Evolutionary conservation across 2,113 vertebrate genomes (phyloP), one percentile per base, ranked within the genome.

Genomic region (Pseudorasbora parva): DNA sequence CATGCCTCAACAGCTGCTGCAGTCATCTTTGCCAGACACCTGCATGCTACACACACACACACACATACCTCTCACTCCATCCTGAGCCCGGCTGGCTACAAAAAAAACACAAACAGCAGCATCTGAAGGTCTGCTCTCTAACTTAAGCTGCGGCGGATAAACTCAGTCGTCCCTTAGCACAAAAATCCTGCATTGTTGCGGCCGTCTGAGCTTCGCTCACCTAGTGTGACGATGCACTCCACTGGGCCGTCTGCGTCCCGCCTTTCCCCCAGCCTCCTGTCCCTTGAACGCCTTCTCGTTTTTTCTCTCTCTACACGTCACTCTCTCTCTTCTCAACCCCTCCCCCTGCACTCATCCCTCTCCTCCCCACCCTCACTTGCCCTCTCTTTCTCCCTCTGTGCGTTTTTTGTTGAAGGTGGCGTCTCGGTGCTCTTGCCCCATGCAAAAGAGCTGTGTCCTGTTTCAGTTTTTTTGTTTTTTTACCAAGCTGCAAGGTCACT

Each of bases 401-500:
- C 49, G 78, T 72, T 73, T 25, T 15, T 78, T 49, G 89, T 86
- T 87, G 85, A 84, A 89, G 87, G 74, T 21, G 86, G 78, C 89
- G 47, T 78, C 8, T 85, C 49, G 9, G 33, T 60, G 27, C 57
- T 81, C 23, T 33, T 33, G 47, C 59, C 43, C 41, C 6, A 11
- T 14, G 41, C 12, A 51, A 37, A 57, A 30, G 11, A 30, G 21
- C 57, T 62, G 59, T 25, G 19, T 56, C 33, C 54, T 78, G 72
- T 77, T 57, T 21, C 23, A 30, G 19, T 33, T 9, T 62, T 23
- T 57, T 60, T 30, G 41, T 23, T 72, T 64, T 66, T 27, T 71
- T 69, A 85, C 86, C 87, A 87, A 86, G 25, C 86, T 45, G 92
- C 95, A 95, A 95, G 94, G 94, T 94, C 95, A 92, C 59, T 8